Base-by-base conservation (phyloP, 2,888 invertebrate species). In the Pollenia angustigena region DNA sequence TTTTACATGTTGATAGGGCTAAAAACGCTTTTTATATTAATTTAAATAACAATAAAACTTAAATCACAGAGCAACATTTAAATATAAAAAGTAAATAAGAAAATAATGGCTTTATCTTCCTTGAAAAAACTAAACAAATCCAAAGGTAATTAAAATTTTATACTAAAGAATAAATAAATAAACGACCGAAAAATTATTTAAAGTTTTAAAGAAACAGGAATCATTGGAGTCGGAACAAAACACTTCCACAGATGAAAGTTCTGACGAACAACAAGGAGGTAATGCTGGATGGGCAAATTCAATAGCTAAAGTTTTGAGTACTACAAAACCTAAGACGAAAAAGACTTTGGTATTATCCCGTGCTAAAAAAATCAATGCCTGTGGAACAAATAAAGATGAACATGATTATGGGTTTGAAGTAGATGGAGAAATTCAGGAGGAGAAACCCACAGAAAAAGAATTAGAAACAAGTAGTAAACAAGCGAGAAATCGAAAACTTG, bases 241-340 rank as follows among this genome's bases (percentile, higher is more conserved):
- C 11, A 32, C 56, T 12, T 78, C 81, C 2, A 52, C 23, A 3
- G 76, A 74, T 3, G 75, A 66, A 14, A 52, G 52, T 40, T 44
- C 50, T 0, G 54, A 56, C 11, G 68, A 56, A 14, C 42, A 76
- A 11, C 64, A 40, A 3, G 54, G 0, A 40, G 94, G 94, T 0
- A 97, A 97, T 92, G 93, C 95, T 87, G 96, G 96, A 3, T 97
- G 97, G 97, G 97, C 97, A 2, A 96, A 97, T 93, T 97, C 96
- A 0, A 95, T 98, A 91, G 94, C 96, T 9, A 97, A 97, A 93
- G 96, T 98, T 88, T 94, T 98, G 40, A 95, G 95, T 84, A 95
- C 96, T 1, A 96, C 95, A 44, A 96, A 97, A 91, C 96, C 97
- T 0, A 96, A 96, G 92, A 94, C 95, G 58, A 96, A 96, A 89